Base-by-base conservation (phyloP, 2,888 invertebrate species). In the Octonoba sinensis region DNA sequence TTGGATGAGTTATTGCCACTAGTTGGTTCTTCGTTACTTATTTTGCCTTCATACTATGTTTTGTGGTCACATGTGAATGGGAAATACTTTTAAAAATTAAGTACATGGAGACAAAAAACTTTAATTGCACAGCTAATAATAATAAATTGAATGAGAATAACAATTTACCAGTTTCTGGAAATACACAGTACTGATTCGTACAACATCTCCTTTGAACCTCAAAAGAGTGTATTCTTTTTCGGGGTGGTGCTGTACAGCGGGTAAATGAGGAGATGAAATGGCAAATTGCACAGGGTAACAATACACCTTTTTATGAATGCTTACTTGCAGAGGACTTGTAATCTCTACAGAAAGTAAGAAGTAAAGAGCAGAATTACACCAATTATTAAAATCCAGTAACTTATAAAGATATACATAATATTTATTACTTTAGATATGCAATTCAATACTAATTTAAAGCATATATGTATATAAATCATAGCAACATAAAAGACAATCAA, bases 201-300 rank as follows among this genome's bases (percentile, higher is more conserved):
- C 92, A 0, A 94, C 93, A 87, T 98, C 98, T 36, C 93, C 93
- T 87, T 95, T 94, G 89, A 93, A 97, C 85, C 96, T 93, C 79
- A 97, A 90, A 87, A 95, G 90, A 81, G 89, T 89, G 20, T 59
- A 27, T 24, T 86, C 85, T 46, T 85, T 85, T 15, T 85, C 85
- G 24, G 59, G 73, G 20, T 83, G 47, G 18, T 85, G 75, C 22
- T 85, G 76, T 49, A 84, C 84, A 62, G 92, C 91, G 13, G 96
- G 96, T 87, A 96, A 91, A 66, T 96, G 91, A 2, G 96, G 95
- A 85, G 94, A 93, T 2, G 94, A 95, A 83, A 95, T 92, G 51
- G 94, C 93, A 89, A 96, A 95, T 90, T 96, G 96, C 81, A 96
- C 93, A 2, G 97, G 95, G 89, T 97, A 97, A 90, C 97, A 97